Evolutionary conservation across 92 coral and sea anemone species (phyloP).

Genomic region (Umimayanthus kanabou): DNA sequence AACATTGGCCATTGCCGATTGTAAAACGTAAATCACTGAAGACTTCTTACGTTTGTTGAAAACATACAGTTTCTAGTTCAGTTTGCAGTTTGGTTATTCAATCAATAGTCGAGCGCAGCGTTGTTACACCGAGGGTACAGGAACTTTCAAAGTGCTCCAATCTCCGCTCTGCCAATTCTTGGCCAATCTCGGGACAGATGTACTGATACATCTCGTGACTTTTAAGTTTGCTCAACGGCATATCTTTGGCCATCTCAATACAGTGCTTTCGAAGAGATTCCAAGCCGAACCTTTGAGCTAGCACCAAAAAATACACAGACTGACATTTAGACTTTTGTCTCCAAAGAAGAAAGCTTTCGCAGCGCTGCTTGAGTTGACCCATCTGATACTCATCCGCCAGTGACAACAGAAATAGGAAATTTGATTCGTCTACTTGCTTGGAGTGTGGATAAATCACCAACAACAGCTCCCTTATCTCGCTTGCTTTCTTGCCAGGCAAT

Average conservation of each 20-base stretch:
- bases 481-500: neutral
- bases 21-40: no score
- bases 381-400: slow-evolving; percentile 10
- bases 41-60: no score
- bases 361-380: neutral
- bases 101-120: no score
- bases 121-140: neutral
- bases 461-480: neutral
- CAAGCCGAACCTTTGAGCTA: slow-evolving; percentile 10
- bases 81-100: no score
- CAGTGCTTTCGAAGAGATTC: slow-evolving; percentile 5
- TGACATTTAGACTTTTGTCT: neutral
- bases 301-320: neutral
- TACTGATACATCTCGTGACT: neutral
- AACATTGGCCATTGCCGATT: no score
- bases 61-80: no score
- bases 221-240: slow-evolving; percentile 1
- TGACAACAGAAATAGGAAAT: neutral
- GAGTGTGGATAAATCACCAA: neutral
- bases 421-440: neutral
- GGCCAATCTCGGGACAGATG: neutral
- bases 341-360: neutral
- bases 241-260: neutral
- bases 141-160: neutral
- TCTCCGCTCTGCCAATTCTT: neutral